Percentiles rank a stretch among this genome's conserved stretches.
Conservation (phyloP, 2,888 invertebrate genomes). For the Lamellibrachia columna region DNA sequence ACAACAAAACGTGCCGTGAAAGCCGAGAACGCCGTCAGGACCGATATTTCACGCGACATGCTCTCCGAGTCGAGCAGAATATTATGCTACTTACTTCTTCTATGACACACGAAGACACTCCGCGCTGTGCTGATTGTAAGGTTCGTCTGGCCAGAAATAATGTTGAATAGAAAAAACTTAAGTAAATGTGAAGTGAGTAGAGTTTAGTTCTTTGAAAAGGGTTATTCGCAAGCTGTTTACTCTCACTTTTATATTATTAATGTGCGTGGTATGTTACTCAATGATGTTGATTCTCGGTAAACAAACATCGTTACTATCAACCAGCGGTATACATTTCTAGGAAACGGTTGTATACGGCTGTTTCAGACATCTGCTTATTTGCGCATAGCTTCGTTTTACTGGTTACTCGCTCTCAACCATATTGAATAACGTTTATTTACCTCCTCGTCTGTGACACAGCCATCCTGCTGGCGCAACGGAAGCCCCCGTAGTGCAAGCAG, state of each 20-base stretch:
- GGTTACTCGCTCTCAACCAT: not conserved
- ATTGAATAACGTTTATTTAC: not conserved
- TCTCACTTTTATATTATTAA: not conserved
- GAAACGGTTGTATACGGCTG: not conserved
- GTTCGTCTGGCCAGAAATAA: not conserved
- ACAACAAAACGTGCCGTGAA: not conserved
- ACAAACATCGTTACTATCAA: not conserved
- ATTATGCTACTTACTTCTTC: not conserved
- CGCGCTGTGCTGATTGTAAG: not conserved
- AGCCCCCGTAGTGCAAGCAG: conserved; percentile 4
- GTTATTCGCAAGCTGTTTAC: not conserved
- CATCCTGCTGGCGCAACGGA: not conserved
- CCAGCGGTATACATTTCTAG: not conserved
- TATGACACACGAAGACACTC: not conserved
- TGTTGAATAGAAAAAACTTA: not conserved
- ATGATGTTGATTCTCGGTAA: not conserved
- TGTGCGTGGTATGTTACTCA: not conserved
- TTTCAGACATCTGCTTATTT: conserved; percentile 11
- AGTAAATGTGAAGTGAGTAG: not conserved
- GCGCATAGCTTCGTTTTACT: not conserved
- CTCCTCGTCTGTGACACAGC: not conserved
- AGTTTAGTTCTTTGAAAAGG: not conserved
- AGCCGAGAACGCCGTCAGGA: not conserved
- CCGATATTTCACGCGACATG: no score
- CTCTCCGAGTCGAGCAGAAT: not conserved